Evolutionary conservation across 2,888 invertebrate species (phyloP), one percentile per base, ranked within the genome.

Genomic region (Nasonia oneida): DNA sequence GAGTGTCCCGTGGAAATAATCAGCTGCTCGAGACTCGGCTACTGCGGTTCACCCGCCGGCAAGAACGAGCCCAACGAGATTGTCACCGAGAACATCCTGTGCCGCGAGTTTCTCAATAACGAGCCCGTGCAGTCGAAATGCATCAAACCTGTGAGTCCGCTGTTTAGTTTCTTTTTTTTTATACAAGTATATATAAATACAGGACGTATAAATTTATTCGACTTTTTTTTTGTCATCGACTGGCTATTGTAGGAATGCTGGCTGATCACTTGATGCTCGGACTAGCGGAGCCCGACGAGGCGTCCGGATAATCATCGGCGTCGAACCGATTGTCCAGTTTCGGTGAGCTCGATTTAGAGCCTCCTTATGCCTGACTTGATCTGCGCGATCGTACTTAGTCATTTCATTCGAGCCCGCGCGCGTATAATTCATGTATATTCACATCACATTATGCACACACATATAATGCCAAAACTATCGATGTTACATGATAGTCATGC

Each of bases 11-110:
- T 77, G 76, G 10, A 47, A 47, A 70, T 61, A 2, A 61, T 70
- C 57, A 85, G 83, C 67, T 84, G 81, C 29, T 80, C 50, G 2
- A 67, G 42, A 15, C 53, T 82, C 4, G 29, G 76, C 18, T 29
- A 18, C 37, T 76, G 37, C 29, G 29, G 29, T 10, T 39, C 74
- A 10, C 18, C 42, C 2, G 18, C 18, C 12, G n/a, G 70, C 33
- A 37, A 37, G 14, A 12, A 3, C 23, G 39, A 39, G 42, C 2
- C 18, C 0, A 39, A 23, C 73, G 73, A 73, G 10, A 29, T 29
- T 8, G 29, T 23, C 73, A 10, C 71, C 71, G 73, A 73, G n/a
- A 23, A 42, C 5, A 42, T 47, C 23, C 23, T 73, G 73, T 42
- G 23, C 23, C 47, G 5, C 47, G 73, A 73, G 47, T 47, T 47